Percentiles rank a stretch among this genome's conserved stretches.
phyloP scores from a whole-genome alignment of 2,888 invertebrate genomes.

The Eulithis testata region DNA sequence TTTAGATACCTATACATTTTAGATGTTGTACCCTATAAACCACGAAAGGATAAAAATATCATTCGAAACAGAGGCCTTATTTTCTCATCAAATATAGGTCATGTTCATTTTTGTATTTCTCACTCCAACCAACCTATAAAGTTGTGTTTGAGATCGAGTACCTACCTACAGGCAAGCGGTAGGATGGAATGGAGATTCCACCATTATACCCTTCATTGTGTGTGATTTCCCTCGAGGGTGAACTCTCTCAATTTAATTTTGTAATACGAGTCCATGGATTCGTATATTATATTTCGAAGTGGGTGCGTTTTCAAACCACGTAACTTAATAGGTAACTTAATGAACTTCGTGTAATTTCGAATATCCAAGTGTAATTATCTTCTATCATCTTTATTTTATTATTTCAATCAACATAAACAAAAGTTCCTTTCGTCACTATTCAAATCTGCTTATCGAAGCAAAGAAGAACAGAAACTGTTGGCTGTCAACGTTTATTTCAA shows the following conservation, averaged over 20 bases:
- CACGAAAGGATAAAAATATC: too few relatives aligned
- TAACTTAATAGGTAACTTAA: not conserved
- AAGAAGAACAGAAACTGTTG: conserved; percentile 6
- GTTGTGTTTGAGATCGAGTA: conserved; percentile 19
- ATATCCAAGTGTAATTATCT: too few relatives aligned
- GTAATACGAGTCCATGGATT: conserved; percentile 26
- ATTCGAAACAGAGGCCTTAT: conserved; percentile 30
- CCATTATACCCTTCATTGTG: conserved; percentile 32
- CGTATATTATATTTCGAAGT: conserved; percentile 19
- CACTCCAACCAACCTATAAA: conserved; percentile 17
- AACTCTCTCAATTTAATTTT: conserved; percentile 28
- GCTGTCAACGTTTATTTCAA: conserved; percentile 34
- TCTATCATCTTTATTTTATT: too few relatives aligned
- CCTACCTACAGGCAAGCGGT: conserved; percentile 13
- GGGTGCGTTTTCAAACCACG: conserved; percentile 2
- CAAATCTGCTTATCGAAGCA: not conserved
- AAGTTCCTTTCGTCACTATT: not conserved
- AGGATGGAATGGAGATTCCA: conserved; percentile 18
- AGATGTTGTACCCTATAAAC: too few relatives aligned
- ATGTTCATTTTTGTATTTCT: conserved; percentile 25
- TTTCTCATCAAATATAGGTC: conserved; percentile 26
- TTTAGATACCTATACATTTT: too few relatives aligned
- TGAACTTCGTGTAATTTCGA: too few relatives aligned
- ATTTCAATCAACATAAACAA: not conserved
- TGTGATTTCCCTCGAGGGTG: conserved; percentile 30